Evolutionary conservation across 1,140 invertebrate genomes (phyloP), one percentile per base, ranked within the genome.

Genomic region (Drosophila pseudoobscura): DNA sequence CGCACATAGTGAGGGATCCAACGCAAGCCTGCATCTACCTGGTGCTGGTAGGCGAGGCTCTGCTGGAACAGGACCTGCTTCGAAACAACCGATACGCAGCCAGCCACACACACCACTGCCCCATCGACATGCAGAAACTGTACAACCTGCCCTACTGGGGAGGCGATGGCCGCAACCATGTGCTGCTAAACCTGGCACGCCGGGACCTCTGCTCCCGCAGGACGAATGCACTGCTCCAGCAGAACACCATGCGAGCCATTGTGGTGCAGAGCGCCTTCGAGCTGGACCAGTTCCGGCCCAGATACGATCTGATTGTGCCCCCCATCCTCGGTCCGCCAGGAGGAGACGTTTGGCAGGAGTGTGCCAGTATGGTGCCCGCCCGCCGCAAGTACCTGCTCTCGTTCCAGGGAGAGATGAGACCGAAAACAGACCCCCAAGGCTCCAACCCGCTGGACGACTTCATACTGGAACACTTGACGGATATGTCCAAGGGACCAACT

Each of bases 111-210:
- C 20, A 45, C 0, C 60, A 60, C 15, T 73, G 77, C 2, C 80
- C 83, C 5, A 78, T 91, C 13, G 90, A 95, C 77, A 91, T 94
- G 63, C 93, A 93, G 43, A 95, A 94, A 83, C 83, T 97, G 2
- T 94, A 95, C 70, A 92, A 91, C 26, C 92, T 99, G 20, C 96
- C 97, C 0, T 96, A 96, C 90, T 99, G 98, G 97, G 96, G 95
- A 44, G 97, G 97, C 0, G 98, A 99, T 94, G 98, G 98, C 9
- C 93, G 97, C 50, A 99, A 99, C 93, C 98, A 99, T 92, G 92
- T 99, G n/a, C 91, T 99, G 3, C 89, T 99, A 7, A 97, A 98
- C 92, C 91, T 98, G 26, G 95, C 96, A 0, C 92, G 95, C 54
- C 92, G 95, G 39, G 94, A 96, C 88, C 91, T 96, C 3, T 94